Conservation (phyloP, 1,140 invertebrate species). For the Mercenaria mercenaria region DNA sequence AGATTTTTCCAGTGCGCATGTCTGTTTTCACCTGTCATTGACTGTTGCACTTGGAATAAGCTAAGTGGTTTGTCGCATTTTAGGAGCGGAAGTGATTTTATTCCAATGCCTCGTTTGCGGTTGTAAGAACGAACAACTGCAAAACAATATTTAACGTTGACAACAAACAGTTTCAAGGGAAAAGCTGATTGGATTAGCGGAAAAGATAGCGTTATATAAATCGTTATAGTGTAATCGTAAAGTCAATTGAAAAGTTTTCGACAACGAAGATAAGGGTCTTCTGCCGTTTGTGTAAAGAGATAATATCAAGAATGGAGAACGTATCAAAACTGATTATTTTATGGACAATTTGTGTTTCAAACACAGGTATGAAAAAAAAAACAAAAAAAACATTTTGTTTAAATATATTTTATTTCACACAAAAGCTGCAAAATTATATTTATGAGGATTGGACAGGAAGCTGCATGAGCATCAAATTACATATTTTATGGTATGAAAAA, state of each 20-base stretch:
- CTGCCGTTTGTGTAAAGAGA: not conserved
- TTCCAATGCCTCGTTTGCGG: not conserved
- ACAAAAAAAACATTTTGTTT: not conserved
- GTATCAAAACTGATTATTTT: not conserved
- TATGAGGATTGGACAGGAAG: too few relatives aligned
- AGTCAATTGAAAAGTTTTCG: not conserved
- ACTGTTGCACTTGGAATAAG: too few relatives aligned
- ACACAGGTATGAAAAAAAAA: not conserved
- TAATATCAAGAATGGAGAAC: not conserved
- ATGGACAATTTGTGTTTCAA: not conserved
- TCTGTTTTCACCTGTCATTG: not conserved
- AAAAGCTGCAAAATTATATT: not conserved
- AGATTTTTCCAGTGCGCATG: too few relatives aligned
- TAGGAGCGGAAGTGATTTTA: not conserved
- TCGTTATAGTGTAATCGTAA: not conserved
- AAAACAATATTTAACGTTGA: constrained; percentile 7
- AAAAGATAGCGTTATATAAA: not conserved
- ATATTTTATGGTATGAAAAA: too few relatives aligned
- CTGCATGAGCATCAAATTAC: too few relatives aligned
- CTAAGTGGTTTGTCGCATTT: not conserved
- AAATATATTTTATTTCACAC: not conserved
- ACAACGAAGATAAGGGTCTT: not conserved
- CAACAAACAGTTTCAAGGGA: not conserved
- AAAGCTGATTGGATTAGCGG: not conserved
- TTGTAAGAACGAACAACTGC: not conserved